Conservation (phyloP, 2,113 vertebrate species). For the Sylvia atricapilla region DNA sequence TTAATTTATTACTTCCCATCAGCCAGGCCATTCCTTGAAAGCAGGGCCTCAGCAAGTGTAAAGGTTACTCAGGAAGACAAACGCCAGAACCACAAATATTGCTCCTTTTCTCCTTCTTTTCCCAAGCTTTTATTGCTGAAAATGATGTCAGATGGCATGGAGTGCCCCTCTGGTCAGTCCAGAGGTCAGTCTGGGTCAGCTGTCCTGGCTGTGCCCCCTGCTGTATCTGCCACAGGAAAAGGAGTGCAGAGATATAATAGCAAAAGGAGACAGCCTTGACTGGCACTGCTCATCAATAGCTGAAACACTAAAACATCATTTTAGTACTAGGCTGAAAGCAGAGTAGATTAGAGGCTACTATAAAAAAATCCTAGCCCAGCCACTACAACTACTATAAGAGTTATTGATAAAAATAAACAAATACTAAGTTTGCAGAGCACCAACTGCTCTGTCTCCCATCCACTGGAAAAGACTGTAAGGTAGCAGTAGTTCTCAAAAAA, state of each 20-base stretch:
- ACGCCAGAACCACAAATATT: background rate
- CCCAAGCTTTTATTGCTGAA: background rate
- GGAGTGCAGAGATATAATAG: too few species aligned
- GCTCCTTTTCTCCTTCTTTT: background rate
- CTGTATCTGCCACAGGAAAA: background rate
- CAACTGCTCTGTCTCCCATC: background rate
- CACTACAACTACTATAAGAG: background rate
- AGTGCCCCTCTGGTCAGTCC: rapidly evolving
- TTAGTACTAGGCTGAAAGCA: background rate
- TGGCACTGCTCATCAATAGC: background rate
- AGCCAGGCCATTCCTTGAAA: background rate
- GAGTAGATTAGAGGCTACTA: background rate
- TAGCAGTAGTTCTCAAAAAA: background rate
- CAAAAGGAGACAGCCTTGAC: background rate
- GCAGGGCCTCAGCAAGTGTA: rapidly evolving
- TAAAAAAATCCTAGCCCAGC: background rate
- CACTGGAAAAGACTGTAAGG: background rate
- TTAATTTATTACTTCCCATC: background rate
- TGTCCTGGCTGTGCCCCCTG: background rate
- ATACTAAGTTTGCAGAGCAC: background rate
- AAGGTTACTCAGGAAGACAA: background rate
- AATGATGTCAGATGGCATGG: rapidly evolving
- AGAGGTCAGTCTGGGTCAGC: background rate
- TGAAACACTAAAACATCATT: background rate
- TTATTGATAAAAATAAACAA: background rate